These are phyloP conservation scores for Alethe castanea DNA, from an alignment of 2,113 vertebrate genomes.

Conservation along the genomic window DNA sequence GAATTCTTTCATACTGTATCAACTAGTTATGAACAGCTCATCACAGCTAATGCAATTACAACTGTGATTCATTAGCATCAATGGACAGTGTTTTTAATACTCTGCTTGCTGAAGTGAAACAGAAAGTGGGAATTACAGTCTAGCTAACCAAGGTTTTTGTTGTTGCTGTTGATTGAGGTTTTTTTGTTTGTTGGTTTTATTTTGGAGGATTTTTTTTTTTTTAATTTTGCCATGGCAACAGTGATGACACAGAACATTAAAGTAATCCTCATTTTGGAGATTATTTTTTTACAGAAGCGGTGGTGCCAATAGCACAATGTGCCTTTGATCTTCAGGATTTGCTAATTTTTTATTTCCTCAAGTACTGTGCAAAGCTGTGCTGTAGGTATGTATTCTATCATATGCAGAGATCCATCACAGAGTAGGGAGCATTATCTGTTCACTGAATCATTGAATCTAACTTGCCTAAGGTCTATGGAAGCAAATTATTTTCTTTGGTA, in stretches of 20 bases:
- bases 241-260: not conserved
- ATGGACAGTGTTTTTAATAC: not conserved
- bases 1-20: not conserved
- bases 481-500: not conserved
- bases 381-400: not conserved
- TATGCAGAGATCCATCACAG: not conserved
- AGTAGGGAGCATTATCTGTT: not conserved
- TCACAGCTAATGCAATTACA: not conserved
- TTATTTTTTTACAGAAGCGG: not conserved
- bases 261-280: not conserved
- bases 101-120: not conserved
- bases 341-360: not conserved
- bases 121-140: not conserved
- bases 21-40: not conserved
- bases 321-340: slow-evolving; percentile 1
- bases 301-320: not conserved
- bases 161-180: not conserved
- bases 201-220: not conserved
- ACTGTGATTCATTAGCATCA: not conserved
- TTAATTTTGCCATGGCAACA: not conserved
- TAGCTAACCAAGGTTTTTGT: not conserved
- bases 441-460: not conserved
- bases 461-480: not conserved
- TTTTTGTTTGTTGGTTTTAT: not conserved
- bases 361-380: not conserved